Percentiles rank a stretch among this genome's conserved stretches.
Evolutionary conservation across 2,113 vertebrate species (phyloP).

Genomic region (Nothobranchius furzeri): DNA sequence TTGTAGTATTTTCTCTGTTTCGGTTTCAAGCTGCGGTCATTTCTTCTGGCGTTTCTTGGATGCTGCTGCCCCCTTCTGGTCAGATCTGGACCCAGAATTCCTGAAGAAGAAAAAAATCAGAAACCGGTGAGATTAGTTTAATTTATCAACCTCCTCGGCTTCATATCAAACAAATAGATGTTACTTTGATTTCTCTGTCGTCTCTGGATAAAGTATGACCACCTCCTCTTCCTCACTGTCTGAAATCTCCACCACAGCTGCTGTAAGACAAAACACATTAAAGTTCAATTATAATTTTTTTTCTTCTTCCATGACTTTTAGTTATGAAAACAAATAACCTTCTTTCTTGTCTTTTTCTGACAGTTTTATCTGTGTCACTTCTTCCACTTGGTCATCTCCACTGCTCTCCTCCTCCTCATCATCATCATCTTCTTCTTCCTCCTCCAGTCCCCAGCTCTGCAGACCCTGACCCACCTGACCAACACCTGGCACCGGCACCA

Average conservation of each 20-base stretch:
- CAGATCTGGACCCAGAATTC: constrained; percentile 19
- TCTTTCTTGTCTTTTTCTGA: constrained; percentile 32
- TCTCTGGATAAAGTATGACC: constrained; percentile 85
- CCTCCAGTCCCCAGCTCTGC: constrained; percentile 87
- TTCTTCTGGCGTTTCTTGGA: constrained; percentile 56
- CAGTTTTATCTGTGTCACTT: constrained; percentile 38
- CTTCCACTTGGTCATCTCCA: constrained; percentile 38
- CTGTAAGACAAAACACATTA: constrained; percentile 56
- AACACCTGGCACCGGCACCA: constrained; percentile 85
- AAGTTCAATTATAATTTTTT: not conserved
- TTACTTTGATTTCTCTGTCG: constrained; percentile 78
- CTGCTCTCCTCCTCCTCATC: constrained; percentile 63
- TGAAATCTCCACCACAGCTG: constrained; percentile 86
- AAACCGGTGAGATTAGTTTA: rapidly evolving
- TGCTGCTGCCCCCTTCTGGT: constrained; percentile 52
- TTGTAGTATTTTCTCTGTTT: not conserved
- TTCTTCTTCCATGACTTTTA: not conserved
- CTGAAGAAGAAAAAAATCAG: constrained; percentile 6
- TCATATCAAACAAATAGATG: not conserved
- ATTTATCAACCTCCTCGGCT: no score
- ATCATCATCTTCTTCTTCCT: constrained; percentile 70
- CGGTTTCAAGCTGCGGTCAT: not conserved
- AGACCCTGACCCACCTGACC: constrained; percentile 90
- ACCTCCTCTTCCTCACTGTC: constrained; percentile 97
- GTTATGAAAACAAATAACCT: constrained; percentile 10